phyloP scores from a whole-genome alignment of 2,888 invertebrate species.

The Stenodema calcarata region DNA sequence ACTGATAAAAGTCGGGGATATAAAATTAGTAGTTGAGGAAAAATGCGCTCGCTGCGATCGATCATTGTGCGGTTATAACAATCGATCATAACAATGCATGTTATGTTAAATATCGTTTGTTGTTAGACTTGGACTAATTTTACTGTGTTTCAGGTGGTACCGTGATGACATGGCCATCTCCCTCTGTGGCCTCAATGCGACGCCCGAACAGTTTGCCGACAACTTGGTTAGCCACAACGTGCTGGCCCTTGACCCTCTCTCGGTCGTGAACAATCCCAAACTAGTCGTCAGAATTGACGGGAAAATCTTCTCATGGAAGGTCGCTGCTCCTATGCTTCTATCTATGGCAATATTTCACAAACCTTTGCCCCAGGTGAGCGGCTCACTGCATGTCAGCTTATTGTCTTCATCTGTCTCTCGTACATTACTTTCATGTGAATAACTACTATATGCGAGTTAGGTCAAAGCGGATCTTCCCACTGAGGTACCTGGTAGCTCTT shows the following conservation, averaged over 20 bases:
- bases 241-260: slow-evolving; percentile 68
- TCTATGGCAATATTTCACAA: slow-evolving; percentile 86
- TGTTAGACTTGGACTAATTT: neutral
- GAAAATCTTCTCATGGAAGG: slow-evolving; percentile 89
- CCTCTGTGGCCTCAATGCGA: slow-evolving; percentile 71
- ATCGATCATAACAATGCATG: too few relatives aligned
- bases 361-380: slow-evolving; percentile 75
- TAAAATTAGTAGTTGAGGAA: too few relatives aligned
- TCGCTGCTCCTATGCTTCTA: slow-evolving; percentile 89
- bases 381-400: neutral
- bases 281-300: slow-evolving; percentile 85
- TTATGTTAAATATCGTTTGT: too few relatives aligned
- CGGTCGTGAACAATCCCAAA: slow-evolving; percentile 73
- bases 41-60: too few relatives aligned
- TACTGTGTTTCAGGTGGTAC: slow-evolving; percentile 61
- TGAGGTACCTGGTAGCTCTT: too few relatives aligned
- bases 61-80: too few relatives aligned
- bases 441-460: too few relatives aligned
- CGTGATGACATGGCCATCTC: slow-evolving; percentile 74
- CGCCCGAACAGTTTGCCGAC: slow-evolving; percentile 70
- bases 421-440: neutral
- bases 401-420: neutral
- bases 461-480: too few relatives aligned
- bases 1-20: too few relatives aligned
- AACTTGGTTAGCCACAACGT: slow-evolving; percentile 70